These are phyloP conservation scores for Sycophila sp. DNA, from an alignment of 1,140 invertebrate genomes.

Conservation along the genomic window DNA sequence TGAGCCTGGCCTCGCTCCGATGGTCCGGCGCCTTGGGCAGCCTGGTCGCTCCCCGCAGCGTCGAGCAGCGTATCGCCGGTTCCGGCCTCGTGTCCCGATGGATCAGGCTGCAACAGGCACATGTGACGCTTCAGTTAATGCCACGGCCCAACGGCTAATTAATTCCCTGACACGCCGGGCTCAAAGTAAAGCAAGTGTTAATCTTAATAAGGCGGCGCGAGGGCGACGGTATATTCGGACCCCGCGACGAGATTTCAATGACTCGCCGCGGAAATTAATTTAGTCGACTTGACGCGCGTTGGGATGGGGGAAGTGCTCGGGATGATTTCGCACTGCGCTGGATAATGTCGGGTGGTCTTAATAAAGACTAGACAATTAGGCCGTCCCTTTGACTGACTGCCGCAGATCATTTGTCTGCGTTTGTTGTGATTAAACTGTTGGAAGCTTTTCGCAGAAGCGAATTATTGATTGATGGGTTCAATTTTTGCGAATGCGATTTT, in stretches of 20 bases:
- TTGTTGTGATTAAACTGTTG: no score
- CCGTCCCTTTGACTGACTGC: no score
- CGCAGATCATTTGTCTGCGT: no score
- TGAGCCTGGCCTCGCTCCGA: constrained; percentile 80
- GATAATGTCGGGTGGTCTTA: constrained; percentile 15
- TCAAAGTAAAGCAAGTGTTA: not conserved
- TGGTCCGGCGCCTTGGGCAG: constrained; percentile 77
- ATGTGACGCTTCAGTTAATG: constrained; percentile 33
- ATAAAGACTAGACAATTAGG: no score
- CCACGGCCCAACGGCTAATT: no score
- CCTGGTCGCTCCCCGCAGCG: constrained; percentile 72
- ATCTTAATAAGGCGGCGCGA: constrained; percentile 32
- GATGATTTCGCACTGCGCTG: not conserved
- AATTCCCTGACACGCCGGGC: constrained; percentile 28
- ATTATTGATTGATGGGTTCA: no score
- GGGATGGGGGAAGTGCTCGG: constrained; percentile 22
- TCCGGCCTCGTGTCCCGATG: constrained; percentile 80
- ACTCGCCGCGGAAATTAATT: constrained; percentile 34
- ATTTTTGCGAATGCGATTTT: no score
- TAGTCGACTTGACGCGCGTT: constrained; percentile 10
- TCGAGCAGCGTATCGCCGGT: constrained; percentile 81
- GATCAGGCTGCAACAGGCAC: constrained; percentile 72
- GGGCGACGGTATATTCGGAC: not conserved
- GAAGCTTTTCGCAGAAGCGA: no score
- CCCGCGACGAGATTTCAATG: not conserved